Evolutionary conservation across 2,797 vertebrate species (phyloP), one percentile per base, ranked within the genome.

Genomic region (Psittacula echo): DNA sequence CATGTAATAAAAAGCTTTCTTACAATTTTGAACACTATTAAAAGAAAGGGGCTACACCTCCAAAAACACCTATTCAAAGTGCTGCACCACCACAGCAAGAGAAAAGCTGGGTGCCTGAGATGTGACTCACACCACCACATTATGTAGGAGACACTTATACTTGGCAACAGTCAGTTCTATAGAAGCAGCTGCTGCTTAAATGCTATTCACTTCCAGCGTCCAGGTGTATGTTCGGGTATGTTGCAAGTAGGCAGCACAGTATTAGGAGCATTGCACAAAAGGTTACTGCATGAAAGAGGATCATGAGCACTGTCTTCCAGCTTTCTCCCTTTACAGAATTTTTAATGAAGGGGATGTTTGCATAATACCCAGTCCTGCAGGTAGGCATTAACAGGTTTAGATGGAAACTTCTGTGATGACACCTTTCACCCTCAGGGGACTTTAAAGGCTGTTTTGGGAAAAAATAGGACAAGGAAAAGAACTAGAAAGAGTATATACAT

Each of bases 221-320:
- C 10, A 71, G 21, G 19, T 14, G 5, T 19, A 41, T 2, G 53
- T 39, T 11, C 17, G 5, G 19, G 12, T 10, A 16, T 0, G 11
- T 8, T 32, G 4, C 2, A 18, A 65, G 30, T 4, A 5, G 13
- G 4, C 5, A 47, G 64, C 54, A 34, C 41, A n/a, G 32, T 0
- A 26, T 56, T 53, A 32, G 6, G 2, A 39, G 44, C 48, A 19
- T 2, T 41, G 56, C 56, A 74, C 1, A 0, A n/a, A 80, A 41
- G 19, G 26, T 11, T 24, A 1, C 44, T 47, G 6, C 29, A 42
- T 2, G 7, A 20, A 81, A 56, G 5, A 68, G 6, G 11, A 58
- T 62, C 9, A 7, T 5, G n/a, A 66, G 3, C 17, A 20, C 34
- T 5, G 10, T 34, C 37, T 83, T 21, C 50, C 5, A 24, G 50